Evolutionary conservation across 2,113 vertebrate genomes (phyloP).

Genomic region (Paracanthobrama guichenoti): DNA sequence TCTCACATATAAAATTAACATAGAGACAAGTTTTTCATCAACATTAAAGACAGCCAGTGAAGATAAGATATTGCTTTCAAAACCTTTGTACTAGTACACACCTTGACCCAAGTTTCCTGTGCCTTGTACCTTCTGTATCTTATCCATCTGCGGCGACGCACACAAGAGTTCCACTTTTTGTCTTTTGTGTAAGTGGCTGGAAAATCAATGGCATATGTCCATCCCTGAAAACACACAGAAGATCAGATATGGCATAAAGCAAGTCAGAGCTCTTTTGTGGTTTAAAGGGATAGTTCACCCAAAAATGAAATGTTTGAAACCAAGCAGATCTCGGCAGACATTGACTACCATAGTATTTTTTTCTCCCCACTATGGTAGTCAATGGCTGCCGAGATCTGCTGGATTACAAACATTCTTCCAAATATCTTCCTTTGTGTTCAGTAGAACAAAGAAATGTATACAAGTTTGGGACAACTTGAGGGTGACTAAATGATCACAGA

Average conservation of each 20-base stretch:
- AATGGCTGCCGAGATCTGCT: too few relatives aligned
- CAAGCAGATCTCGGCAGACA: too few relatives aligned
- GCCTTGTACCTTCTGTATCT: slow-evolving; percentile 93
- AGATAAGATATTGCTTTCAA: background rate
- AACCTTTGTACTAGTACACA: slow-evolving; percentile 54
- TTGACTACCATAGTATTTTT: too few relatives aligned
- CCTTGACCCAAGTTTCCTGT: slow-evolving; percentile 92
- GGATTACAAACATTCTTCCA: too few relatives aligned
- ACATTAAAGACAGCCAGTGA: background rate
- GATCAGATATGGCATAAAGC: slow-evolving; percentile 14
- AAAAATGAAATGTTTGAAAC: too few relatives aligned
- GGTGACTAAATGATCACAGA: too few relatives aligned
- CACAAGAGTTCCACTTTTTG: slow-evolving; percentile 97
- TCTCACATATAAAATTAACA: slow-evolving; percentile 1
- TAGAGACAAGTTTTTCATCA: background rate
- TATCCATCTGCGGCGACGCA: slow-evolving; percentile 91
- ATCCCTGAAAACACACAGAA: slow-evolving; percentile 79
- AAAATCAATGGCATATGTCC: slow-evolving; percentile 95
- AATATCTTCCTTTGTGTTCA: too few relatives aligned
- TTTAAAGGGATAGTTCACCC: too few relatives aligned
- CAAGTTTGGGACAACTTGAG: too few relatives aligned
- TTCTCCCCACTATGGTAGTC: too few relatives aligned
- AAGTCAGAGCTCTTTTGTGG: background rate
- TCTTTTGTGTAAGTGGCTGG: slow-evolving; percentile 92
- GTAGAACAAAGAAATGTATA: too few relatives aligned